Base-by-base conservation (phyloP, 2,797 vertebrate species). In the Lophius americanus region DNA sequence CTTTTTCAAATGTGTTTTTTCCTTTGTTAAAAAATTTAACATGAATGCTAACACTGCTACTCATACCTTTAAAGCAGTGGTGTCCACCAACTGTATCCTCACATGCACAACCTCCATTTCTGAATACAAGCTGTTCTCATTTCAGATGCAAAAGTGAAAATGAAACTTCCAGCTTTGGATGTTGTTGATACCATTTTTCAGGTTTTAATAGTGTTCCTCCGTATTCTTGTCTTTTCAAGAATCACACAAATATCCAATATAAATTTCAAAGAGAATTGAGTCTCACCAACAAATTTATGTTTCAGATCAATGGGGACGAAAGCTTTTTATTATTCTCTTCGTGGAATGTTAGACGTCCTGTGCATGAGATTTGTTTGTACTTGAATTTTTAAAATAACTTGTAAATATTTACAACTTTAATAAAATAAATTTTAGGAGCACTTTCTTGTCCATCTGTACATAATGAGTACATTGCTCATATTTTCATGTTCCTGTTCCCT, bases 271-370 rank as follows among this genome's bases (percentile, higher is more conserved):
- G 36, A 41, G 69, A 53, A 41, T 35, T 8, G 13, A 41, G 39
- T 38, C 23, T 44, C 41, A 42, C 57, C 13, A 14, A 64, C 51
- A 44, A 73, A 79, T 63, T 53, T 0, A 73, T 53, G 46, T 53
- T 47, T 77, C 44, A 33, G 13, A 73, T 62, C 9, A 51, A 50
- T 42, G 23, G 2, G 39, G 2, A 50, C 47, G 50, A 4, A 14
- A 14, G 12, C 63, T 76, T 61, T 69, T 74, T 41, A 75, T 64
- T 55, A 47, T 42, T 38, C 33, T 8, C 4, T 50, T 55, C 12
- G 56, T 37, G 11, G 11, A 36, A 32, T 44, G 54, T 44, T 37
- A 46, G 41, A 57, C 58, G 61, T 55, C 14, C 4, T 51, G 3
- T 48, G 36, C 43, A 23, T 68, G 14, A 47, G 37, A 5, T 36